Conservation (phyloP, 2,888 invertebrate genomes). For the Diadromus collaris region DNA sequence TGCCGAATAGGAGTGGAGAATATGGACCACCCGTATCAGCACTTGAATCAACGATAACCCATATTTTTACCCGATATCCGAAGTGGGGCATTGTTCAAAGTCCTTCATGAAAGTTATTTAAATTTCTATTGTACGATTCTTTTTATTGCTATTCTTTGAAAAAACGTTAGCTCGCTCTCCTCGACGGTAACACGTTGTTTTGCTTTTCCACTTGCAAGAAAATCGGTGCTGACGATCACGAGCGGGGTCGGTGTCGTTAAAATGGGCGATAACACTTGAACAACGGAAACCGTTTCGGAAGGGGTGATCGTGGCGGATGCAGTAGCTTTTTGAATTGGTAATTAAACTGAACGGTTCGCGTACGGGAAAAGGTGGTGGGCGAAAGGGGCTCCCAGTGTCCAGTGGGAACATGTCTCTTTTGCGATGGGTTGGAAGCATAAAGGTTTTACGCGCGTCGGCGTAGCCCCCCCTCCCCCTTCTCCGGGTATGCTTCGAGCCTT, state of each 20-base stretch:
- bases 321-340: conserved; percentile 69
- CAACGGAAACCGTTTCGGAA: conserved; percentile 61
- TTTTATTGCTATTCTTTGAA: no score
- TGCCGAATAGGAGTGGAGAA: no score
- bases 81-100: no score
- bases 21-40: no score
- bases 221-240: neutral
- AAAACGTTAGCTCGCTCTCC: neutral
- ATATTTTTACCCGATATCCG: no score
- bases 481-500: conserved; percentile 21
- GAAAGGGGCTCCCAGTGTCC: neutral
- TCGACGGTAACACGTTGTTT: neutral
- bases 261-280: conserved; percentile 69
- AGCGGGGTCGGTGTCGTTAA: conserved; percentile 62
- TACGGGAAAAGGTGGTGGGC: neutral
- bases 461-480: neutral
- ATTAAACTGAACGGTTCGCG: conserved; percentile 69
- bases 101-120: neutral
- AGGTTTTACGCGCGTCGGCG: conserved; percentile 67
- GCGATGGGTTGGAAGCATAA: conserved; percentile 65
- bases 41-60: no score
- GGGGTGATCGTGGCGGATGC: conserved; percentile 27
- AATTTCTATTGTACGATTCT: neutral
- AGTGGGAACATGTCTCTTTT: conserved; percentile 13
- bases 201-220: conserved; percentile 6